phyloP scores from a whole-genome alignment of 2,888 invertebrate genomes.

The Scaptomyza parva region DNA sequence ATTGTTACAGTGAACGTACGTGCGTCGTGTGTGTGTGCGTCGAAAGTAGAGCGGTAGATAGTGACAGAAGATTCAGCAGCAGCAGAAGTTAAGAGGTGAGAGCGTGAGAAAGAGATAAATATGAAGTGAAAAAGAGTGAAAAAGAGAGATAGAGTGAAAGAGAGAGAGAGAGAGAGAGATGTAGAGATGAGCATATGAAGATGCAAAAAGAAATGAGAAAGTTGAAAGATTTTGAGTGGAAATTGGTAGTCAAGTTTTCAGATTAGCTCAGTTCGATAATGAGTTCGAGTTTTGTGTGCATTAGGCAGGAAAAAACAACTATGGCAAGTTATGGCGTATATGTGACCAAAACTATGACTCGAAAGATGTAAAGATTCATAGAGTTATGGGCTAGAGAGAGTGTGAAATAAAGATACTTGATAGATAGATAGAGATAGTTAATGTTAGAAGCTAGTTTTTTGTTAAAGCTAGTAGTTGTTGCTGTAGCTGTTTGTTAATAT shows the following conservation, averaged over 20 bases:
- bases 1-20: conserved; percentile 59
- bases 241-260: conserved; percentile 42
- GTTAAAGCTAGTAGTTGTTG: conserved; percentile 64
- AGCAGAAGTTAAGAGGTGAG: conserved; percentile 29
- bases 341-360: conserved; percentile 82
- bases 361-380: conserved; percentile 37
- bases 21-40: conserved; percentile 36
- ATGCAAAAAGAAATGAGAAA: conserved; percentile 66
- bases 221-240: conserved; percentile 59
- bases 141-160: conserved; percentile 31
- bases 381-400: conserved; percentile 6
- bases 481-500: conserved; percentile 30
- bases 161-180: conserved; percentile 14
- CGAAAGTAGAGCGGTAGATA: conserved; percentile 70
- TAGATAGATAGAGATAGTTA: conserved; percentile 34
- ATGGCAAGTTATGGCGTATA: conserved; percentile 84
- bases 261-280: conserved; percentile 52
- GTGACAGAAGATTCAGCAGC: conserved; percentile 62
- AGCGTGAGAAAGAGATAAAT: conserved; percentile 51
- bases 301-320: conserved; percentile 66
- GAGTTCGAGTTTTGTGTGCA: conserved; percentile 70
- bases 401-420: no score
- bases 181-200: conserved; percentile 25
- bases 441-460: conserved; percentile 49
- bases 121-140: conserved; percentile 26